phyloP scores from a whole-genome alignment of 2,888 invertebrate species.

The Machimus atricapillus region DNA sequence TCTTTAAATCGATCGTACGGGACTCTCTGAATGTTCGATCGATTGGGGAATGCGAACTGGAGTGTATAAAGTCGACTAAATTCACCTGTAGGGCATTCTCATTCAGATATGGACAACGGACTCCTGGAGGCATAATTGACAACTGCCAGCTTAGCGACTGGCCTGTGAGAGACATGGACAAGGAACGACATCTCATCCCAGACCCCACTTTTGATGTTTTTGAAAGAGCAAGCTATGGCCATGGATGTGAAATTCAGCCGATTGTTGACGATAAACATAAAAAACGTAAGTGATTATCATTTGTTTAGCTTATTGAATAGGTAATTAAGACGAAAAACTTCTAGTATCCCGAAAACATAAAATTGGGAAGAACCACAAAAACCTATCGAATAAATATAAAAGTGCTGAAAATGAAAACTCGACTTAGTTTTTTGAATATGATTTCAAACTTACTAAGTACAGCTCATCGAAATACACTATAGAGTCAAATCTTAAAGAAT shows the following conservation, averaged over 20 bases:
- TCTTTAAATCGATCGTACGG: conserved; percentile 70
- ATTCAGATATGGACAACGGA: conserved; percentile 74
- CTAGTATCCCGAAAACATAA: too few relatives aligned
- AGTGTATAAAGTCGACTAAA: conserved; percentile 74
- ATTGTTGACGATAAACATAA: conserved; percentile 62
- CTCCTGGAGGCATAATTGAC: conserved; percentile 70
- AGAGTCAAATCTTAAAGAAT: too few relatives aligned
- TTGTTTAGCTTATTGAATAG: background rate
- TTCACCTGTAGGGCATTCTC: conserved; percentile 85
- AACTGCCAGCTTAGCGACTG: conserved; percentile 83
- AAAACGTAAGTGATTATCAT: conserved; percentile 55
- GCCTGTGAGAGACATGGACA: conserved; percentile 71
- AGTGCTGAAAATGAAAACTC: too few relatives aligned
- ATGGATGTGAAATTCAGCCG: conserved; percentile 79
- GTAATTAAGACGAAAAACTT: too few relatives aligned
- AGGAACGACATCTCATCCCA: conserved; percentile 66
- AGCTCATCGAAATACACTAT: too few relatives aligned
- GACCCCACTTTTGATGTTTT: conserved; percentile 78
- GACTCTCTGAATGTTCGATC: conserved; percentile 73
- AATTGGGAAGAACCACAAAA: too few relatives aligned
- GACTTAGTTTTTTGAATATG: too few relatives aligned
- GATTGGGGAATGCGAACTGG: conserved; percentile 80
- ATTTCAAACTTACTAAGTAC: too few relatives aligned
- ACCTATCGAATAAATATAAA: too few relatives aligned
- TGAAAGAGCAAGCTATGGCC: conserved; percentile 80